Percentiles rank a stretch among this genome's conserved stretches.
These are phyloP conservation scores for Dicyrtomina minuta DNA, from an alignment of 2,888 invertebrate genomes.

Conservation along the genomic window DNA sequence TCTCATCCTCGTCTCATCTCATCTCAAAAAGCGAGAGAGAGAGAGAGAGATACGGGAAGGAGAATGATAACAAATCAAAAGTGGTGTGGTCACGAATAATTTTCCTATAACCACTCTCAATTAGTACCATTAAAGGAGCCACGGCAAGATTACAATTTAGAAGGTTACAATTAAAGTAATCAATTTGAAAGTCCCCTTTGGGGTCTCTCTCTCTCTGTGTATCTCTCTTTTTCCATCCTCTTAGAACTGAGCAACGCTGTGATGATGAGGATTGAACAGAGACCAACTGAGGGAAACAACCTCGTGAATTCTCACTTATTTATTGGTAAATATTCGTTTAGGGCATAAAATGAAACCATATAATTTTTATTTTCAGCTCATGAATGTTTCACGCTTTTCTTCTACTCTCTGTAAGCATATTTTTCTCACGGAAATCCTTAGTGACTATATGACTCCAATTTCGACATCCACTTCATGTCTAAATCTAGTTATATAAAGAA, in stretches of 20 bases:
- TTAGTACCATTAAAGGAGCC: slow-evolving; percentile 51
- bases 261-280: background rate
- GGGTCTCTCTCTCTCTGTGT: slow-evolving; percentile 15
- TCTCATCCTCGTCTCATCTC: no score
- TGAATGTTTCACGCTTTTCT: no score
- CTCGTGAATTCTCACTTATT: background rate
- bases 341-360: no score
- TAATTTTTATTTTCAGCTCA: no score
- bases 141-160: slow-evolving; percentile 25
- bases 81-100: slow-evolving; percentile 42
- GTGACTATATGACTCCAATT: no score
- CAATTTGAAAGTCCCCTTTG: slow-evolving; percentile 37
- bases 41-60: no score
- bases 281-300: background rate
- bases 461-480: no score
- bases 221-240: background rate
- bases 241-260: no score
- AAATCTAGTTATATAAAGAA: background rate
- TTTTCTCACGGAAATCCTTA: no score
- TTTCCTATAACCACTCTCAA: slow-evolving; percentile 51
- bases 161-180: slow-evolving; percentile 49
- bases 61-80: no score
- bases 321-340: background rate
- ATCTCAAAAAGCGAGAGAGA: no score
- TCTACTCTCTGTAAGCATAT: no score